A percentile compares a stretch with the other conserved stretches of the same genome.
Conservation (phyloP, 2,888 invertebrate genomes). For the Agonum fuliginosum region DNA sequence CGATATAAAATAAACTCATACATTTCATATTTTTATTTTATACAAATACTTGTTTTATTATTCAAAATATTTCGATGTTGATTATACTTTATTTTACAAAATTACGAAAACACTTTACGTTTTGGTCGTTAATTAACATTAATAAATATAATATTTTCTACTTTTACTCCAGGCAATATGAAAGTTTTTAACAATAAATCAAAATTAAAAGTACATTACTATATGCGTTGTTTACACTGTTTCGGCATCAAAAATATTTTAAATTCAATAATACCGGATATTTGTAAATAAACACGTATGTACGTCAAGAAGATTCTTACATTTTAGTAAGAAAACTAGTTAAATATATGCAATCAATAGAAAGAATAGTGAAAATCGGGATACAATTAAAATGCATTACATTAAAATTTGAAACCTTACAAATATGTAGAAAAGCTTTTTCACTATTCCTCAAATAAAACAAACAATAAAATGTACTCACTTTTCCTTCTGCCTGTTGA, state of each 20-base stretch:
- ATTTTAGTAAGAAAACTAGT: too few relatives aligned
- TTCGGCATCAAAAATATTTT: not conserved
- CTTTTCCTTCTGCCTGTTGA: constrained; percentile 72
- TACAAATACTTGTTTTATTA: not conserved
- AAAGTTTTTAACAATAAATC: constrained; percentile 27
- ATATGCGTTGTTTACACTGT: not conserved
- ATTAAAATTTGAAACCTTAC: too few relatives aligned
- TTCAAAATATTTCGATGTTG: not conserved
- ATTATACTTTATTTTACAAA: too few relatives aligned
- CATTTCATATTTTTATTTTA: not conserved
- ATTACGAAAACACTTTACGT: not conserved
- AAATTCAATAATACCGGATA: too few relatives aligned
- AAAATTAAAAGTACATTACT: constrained; percentile 31
- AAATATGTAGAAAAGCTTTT: too few relatives aligned
- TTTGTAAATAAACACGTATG: too few relatives aligned
- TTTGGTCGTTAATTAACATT: too few relatives aligned
- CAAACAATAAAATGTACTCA: constrained; percentile 70
- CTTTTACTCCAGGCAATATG: constrained; percentile 23
- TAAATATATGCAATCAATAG: too few relatives aligned
- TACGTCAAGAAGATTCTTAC: too few relatives aligned
- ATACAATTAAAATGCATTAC: too few relatives aligned
- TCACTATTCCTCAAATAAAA: not conserved
- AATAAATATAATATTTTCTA: constrained; percentile 20
- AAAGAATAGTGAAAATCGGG: too few relatives aligned
- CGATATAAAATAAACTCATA: not conserved